Percentiles rank a stretch among this genome's conserved stretches.
These are phyloP conservation scores for Lagodon rhomboides DNA, from an alignment of 2,797 vertebrate genomes.

Conservation along the genomic window DNA sequence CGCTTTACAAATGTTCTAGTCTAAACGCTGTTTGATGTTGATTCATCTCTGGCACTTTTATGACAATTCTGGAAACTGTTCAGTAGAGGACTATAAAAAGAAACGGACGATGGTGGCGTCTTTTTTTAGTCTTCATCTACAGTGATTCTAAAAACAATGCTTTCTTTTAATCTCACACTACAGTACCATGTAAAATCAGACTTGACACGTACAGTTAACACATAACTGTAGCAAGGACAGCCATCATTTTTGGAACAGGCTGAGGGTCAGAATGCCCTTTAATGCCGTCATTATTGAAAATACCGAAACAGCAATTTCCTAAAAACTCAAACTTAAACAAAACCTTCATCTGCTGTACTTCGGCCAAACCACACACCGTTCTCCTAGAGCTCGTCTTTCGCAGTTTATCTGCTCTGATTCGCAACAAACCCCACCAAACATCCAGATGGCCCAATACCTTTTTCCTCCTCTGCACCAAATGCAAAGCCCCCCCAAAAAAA, in stretches of 20 bases:
- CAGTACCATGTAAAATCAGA: slow-evolving; percentile 22
- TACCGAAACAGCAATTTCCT: slow-evolving; percentile 16
- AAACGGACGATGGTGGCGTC: slow-evolving; percentile 5
- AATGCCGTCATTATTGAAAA: slow-evolving; percentile 17
- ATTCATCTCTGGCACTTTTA: slow-evolving; percentile 15
- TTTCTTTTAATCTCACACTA: slow-evolving; percentile 31
- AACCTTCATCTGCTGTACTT: slow-evolving; percentile 23
- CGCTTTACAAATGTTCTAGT: slow-evolving; percentile 25
- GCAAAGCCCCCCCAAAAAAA: slow-evolving; percentile 33
- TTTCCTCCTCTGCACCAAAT: slow-evolving; percentile 62
- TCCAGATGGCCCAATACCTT: slow-evolving; percentile 38
- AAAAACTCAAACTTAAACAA: slow-evolving; percentile 31
- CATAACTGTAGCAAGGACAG: slow-evolving; percentile 30
- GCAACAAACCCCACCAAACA: slow-evolving; percentile 35
- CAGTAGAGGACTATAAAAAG: slow-evolving; percentile 51
- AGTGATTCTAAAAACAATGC: slow-evolving; percentile 13
- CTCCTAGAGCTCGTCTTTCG: slow-evolving; percentile 6
- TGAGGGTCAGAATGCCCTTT: neutral
- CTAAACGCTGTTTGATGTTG: slow-evolving; percentile 22
- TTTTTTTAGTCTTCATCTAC: slow-evolving; percentile 43
- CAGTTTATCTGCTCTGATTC: slow-evolving; percentile 27
- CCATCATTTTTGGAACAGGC: slow-evolving; percentile 4
- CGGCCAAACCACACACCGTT: slow-evolving; percentile 1
- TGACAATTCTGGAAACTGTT: slow-evolving; percentile 4
- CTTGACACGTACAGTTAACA: slow-evolving; percentile 18